A percentile compares a stretch with the other conserved stretches of the same genome.
phyloP scores from a whole-genome alignment of 2,113 vertebrate species.

The Penelope pileata region DNA sequence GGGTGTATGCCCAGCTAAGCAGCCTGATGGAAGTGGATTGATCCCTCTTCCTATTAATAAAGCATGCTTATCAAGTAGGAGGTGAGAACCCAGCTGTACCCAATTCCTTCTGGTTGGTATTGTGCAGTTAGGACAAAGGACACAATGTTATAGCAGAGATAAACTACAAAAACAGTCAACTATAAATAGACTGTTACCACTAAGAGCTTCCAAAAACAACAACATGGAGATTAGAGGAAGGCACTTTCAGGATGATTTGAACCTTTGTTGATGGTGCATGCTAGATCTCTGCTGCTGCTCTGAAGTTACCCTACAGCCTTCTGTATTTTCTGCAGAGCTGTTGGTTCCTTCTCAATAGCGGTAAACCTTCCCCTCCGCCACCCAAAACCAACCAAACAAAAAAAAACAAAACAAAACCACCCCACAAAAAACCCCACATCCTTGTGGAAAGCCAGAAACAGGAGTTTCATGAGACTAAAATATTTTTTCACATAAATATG shows the following conservation, averaged over 20 bases:
- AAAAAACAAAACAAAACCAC: too few species aligned
- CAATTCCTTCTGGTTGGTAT: background rate
- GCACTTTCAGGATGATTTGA: background rate
- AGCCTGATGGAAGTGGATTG: background rate
- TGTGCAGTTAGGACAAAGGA: conserved; percentile 2
- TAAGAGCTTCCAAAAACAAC: conserved; percentile 13
- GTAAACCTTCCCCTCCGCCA: background rate
- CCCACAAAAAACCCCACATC: too few species aligned
- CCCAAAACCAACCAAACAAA: too few species aligned
- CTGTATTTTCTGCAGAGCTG: background rate
- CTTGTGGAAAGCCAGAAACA: too few species aligned
- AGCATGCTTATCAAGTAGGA: background rate
- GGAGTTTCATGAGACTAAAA: too few species aligned
- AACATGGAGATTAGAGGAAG: background rate
- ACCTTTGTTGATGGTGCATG: background rate
- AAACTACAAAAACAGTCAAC: conserved; percentile 5
- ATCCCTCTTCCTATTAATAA: background rate
- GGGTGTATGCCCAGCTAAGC: accelerated
- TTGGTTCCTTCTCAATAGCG: background rate
- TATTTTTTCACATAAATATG: background rate
- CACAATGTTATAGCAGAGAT: conserved; percentile 7
- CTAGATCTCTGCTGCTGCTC: background rate
- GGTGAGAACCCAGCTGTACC: background rate
- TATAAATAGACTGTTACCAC: conserved; percentile 40
- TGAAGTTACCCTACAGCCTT: background rate